Conservation (phyloP, 2,888 invertebrate genomes). For the Fragum whitleyi region DNA sequence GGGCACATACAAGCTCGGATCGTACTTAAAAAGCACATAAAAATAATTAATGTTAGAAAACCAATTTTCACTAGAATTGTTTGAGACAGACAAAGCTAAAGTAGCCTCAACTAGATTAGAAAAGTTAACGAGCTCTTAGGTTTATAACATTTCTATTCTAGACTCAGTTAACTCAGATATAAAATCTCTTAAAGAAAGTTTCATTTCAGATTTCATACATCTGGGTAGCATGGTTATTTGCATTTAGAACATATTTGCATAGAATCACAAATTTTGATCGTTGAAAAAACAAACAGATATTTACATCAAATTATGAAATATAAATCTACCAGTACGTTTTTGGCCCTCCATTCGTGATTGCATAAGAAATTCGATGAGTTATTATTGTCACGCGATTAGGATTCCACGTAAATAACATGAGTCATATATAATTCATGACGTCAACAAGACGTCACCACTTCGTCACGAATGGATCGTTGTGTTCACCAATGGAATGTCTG, state of each 20-base stretch:
- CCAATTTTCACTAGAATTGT: too few relatives aligned
- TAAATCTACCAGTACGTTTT: neutral
- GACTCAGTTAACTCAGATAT: too few relatives aligned
- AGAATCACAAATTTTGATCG: neutral
- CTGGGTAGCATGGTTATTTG: too few relatives aligned
- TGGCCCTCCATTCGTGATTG: neutral
- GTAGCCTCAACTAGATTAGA: too few relatives aligned
- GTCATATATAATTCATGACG: neutral
- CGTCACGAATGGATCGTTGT: conserved; percentile 4
- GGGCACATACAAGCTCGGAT: too few relatives aligned
- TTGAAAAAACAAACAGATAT: neutral
- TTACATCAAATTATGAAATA: neutral
- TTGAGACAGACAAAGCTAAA: too few relatives aligned
- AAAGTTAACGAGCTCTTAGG: too few relatives aligned
- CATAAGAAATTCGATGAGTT: neutral
- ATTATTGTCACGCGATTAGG: neutral
- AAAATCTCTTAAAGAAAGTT: too few relatives aligned
- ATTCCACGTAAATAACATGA: neutral
- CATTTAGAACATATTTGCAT: neutral
- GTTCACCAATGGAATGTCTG: conserved; percentile 8
- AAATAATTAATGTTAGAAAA: too few relatives aligned
- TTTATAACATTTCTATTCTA: too few relatives aligned
- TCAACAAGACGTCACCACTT: conserved; percentile 3
- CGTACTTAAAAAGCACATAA: too few relatives aligned
- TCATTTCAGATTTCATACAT: too few relatives aligned